These are phyloP conservation scores for Florisuga fusca DNA, from an alignment of 2,797 vertebrate species.

Conservation along the genomic window DNA sequence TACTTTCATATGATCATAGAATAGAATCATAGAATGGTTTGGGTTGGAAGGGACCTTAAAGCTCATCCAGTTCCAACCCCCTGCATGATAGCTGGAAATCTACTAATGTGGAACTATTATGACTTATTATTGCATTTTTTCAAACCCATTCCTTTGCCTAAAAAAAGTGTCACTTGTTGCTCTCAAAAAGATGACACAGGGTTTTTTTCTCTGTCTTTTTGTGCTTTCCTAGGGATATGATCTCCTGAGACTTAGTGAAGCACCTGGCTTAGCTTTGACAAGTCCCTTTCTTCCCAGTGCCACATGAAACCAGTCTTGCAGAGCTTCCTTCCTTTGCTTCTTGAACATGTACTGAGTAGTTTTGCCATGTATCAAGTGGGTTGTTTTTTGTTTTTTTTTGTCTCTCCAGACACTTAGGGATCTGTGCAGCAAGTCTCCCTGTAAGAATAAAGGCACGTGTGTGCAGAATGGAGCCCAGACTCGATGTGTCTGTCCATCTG, in stretches of 20 bases:
- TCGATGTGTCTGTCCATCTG: slow-evolving; percentile 84
- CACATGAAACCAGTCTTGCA: neutral
- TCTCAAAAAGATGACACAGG: neutral
- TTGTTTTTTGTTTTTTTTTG: neutral
- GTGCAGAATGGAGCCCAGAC: slow-evolving; percentile 85
- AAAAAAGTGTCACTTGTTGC: neutral
- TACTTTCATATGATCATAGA: neutral
- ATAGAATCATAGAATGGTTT: no score
- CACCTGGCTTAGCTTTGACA: neutral
- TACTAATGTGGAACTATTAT: neutral
- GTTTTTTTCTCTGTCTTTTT: neutral
- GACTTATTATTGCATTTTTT: neutral
- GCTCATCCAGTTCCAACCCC: no score
- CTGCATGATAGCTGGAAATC: neutral
- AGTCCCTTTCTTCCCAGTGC: neutral
- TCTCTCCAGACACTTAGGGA: slow-evolving; percentile 84
- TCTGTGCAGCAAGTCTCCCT: slow-evolving; percentile 87
- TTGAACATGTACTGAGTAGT: neutral
- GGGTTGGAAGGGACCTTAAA: no score
- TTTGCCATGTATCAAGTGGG: neutral
- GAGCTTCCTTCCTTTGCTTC: neutral
- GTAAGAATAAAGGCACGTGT: slow-evolving; percentile 89
- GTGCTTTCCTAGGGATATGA: neutral
- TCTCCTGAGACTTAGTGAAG: neutral
- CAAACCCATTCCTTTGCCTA: neutral